Percentiles rank a stretch among this genome's conserved stretches.
Conservation (phyloP, 2,113 vertebrate genomes). For the Otus sunia region DNA sequence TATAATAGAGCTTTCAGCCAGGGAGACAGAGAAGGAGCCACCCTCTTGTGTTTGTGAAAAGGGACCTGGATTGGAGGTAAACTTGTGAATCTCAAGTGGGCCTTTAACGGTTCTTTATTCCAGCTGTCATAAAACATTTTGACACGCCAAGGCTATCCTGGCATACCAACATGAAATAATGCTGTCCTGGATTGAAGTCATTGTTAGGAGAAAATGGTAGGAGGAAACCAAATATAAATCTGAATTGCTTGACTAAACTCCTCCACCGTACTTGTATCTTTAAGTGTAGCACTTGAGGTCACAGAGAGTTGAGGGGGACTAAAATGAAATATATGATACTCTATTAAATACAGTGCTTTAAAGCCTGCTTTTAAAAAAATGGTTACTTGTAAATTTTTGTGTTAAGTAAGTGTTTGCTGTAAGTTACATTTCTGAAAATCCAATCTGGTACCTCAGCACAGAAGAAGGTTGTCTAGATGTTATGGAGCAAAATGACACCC, state of each 20-base stretch:
- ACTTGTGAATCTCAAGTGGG: slow-evolving; percentile 72
- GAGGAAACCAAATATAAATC: slow-evolving; percentile 77
- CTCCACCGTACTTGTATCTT: slow-evolving; percentile 62
- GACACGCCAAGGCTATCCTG: slow-evolving; percentile 74
- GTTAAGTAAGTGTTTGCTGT: not conserved
- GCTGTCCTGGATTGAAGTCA: slow-evolving; percentile 65
- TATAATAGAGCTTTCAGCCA: slow-evolving; percentile 56
- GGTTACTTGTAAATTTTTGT: slow-evolving; percentile 35
- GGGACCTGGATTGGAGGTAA: slow-evolving; percentile 68
- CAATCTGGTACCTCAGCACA: not conserved
- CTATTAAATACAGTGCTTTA: slow-evolving; percentile 44
- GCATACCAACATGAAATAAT: slow-evolving; percentile 74
- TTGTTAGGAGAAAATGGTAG: slow-evolving; percentile 70
- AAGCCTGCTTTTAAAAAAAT: slow-evolving; percentile 47
- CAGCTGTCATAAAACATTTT: slow-evolving; percentile 81
- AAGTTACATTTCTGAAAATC: slow-evolving; percentile 10
- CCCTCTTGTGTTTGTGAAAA: slow-evolving; percentile 63
- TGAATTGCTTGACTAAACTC: slow-evolving; percentile 69
- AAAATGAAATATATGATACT: slow-evolving; percentile 52
- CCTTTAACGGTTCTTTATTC: slow-evolving; percentile 75
- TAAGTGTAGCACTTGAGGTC: slow-evolving; percentile 53
- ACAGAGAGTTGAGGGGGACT: slow-evolving; percentile 33
- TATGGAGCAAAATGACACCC: slow-evolving; percentile 33
- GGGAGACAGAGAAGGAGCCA: slow-evolving; percentile 67
- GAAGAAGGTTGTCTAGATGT: slow-evolving; percentile 4